These are phyloP conservation scores for Lycaena phlaeas DNA, from an alignment of 2,888 invertebrate genomes.

Conservation along the genomic window DNA sequence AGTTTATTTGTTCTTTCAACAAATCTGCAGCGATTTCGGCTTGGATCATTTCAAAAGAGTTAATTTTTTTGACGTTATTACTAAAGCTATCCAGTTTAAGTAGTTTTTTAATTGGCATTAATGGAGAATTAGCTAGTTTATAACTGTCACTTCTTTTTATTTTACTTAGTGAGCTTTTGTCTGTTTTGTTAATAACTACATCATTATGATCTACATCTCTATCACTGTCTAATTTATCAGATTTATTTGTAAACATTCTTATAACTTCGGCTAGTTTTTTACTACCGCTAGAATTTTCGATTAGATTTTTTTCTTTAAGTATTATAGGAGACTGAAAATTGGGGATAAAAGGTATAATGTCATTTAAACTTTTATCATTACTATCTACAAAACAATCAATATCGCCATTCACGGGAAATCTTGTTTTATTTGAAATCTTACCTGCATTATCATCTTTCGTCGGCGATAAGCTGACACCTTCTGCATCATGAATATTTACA, in stretches of 20 bases:
- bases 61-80: constrained; percentile 53
- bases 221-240: constrained; percentile 27
- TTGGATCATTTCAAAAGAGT: constrained; percentile 72
- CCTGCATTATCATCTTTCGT: constrained; percentile 79
- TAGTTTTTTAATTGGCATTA: constrained; percentile 77
- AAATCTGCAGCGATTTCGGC: constrained; percentile 75
- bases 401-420: constrained; percentile 24
- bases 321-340: constrained; percentile 63
- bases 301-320: constrained; percentile 47
- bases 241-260: constrained; percentile 56
- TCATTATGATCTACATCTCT: constrained; percentile 25
- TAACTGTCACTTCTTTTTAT: constrained; percentile 89
- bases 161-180: constrained; percentile 52
- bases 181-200: constrained; percentile 25
- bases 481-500: constrained; percentile 80
- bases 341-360: constrained; percentile 56
- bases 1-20: constrained; percentile 79
- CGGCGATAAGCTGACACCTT: constrained; percentile 72
- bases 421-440: constrained; percentile 56
- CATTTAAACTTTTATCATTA: constrained; percentile 32
- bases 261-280: constrained; percentile 63
- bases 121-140: constrained; percentile 83
- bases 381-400: constrained; percentile 31
- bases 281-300: constrained; percentile 39
- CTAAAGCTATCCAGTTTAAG: constrained; percentile 65